Conservation (phyloP, 1,140 invertebrate genomes). For the Periplaneta americana region DNA sequence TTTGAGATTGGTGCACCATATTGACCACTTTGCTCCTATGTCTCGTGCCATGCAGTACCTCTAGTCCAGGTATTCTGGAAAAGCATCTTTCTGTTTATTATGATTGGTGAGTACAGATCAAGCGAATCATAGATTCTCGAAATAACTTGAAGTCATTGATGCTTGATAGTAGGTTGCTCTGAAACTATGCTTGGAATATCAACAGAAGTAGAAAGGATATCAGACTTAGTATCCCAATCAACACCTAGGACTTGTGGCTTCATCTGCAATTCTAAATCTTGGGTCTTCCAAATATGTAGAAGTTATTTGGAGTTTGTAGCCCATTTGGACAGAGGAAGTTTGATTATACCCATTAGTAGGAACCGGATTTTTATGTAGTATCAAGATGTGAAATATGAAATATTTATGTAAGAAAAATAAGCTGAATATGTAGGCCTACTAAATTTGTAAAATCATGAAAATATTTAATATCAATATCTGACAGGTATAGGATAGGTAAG, state of each 20-base stretch:
- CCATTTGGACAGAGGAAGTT: neutral
- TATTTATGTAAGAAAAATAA: too few relatives aligned
- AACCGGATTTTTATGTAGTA: too few relatives aligned
- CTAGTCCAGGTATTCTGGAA: neutral
- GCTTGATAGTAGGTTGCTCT: neutral
- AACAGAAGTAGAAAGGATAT: neutral
- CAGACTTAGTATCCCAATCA: neutral
- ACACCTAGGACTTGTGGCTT: neutral
- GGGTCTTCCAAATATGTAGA: neutral
- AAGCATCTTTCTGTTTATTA: neutral
- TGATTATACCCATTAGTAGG: neutral
- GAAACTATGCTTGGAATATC: neutral
- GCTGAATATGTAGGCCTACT: too few relatives aligned
- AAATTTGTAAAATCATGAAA: too few relatives aligned
- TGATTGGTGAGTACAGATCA: neutral
- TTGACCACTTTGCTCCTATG: neutral
- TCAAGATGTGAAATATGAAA: too few relatives aligned
- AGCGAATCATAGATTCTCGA: neutral
- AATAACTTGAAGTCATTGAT: neutral
- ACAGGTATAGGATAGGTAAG: too few relatives aligned
- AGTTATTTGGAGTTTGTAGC: neutral
- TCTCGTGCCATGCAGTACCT: neutral
- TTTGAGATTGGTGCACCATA: neutral
- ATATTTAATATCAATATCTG: too few relatives aligned
- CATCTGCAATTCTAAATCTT: neutral